Percentiles rank a stretch among this genome's conserved stretches.
Evolutionary conservation across 2,888 invertebrate genomes (phyloP).

Genomic region (Acronicta leporina): DNA sequence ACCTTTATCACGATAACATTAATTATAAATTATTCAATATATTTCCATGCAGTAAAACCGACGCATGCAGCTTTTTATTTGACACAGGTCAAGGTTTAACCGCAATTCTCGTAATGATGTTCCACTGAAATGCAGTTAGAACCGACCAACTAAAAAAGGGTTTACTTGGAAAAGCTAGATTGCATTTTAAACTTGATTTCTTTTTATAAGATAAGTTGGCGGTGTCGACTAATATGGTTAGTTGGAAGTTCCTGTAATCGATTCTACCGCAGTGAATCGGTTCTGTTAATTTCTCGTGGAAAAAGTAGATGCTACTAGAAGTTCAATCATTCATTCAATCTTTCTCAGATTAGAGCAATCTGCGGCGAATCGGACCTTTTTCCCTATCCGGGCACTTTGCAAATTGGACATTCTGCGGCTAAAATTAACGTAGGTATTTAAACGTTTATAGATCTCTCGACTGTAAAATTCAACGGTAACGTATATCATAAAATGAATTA

Average conservation of each 20-base stretch:
- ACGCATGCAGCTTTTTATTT: conserved; percentile 12
- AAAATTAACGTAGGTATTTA: too few relatives aligned
- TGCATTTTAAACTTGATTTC: conserved; percentile 29
- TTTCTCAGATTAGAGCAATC: too few relatives aligned
- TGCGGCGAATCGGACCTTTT: too few relatives aligned
- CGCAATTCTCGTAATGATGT: conserved; percentile 17
- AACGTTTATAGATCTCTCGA: background rate
- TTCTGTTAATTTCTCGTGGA: background rate
- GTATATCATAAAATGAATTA: conserved; percentile 8
- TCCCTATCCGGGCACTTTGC: too few relatives aligned
- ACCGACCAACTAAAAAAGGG: conserved; percentile 1
- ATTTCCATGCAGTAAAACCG: conserved; percentile 15
- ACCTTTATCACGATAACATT: conserved; percentile 29
- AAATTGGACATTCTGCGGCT: too few relatives aligned
- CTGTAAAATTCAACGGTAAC: background rate
- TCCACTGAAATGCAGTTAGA: conserved; percentile 29
- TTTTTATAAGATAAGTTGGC: conserved; percentile 13
- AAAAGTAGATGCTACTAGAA: background rate
- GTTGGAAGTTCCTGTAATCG: conserved; percentile 1
- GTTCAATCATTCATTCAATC: too few relatives aligned
- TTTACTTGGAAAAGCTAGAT: conserved; percentile 6
- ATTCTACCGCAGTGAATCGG: background rate
- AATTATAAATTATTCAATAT: conserved; percentile 37
- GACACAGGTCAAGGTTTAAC: conserved; percentile 12
- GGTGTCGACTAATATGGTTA: conserved; percentile 10